Conservation (phyloP, 1,140 invertebrate species). For the Teleopsis dalmanni region DNA sequence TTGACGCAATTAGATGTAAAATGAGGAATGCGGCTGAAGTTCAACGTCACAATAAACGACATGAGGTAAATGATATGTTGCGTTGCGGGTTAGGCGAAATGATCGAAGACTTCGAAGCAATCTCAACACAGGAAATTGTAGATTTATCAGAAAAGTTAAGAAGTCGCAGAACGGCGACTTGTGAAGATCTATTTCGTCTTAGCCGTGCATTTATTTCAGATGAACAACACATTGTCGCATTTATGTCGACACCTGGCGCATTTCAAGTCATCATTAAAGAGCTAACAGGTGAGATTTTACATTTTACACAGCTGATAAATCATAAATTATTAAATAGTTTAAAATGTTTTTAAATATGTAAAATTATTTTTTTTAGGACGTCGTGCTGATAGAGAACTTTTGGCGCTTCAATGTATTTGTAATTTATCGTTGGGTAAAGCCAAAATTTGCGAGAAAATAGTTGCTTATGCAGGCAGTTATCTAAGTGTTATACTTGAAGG, state of each 20-base stretch:
- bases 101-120: constrained; percentile 20
- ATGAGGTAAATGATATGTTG: constrained; percentile 22
- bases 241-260: constrained; percentile 26
- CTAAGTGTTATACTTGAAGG: constrained; percentile 29
- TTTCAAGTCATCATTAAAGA: constrained; percentile 35
- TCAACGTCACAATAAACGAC: no score
- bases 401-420: constrained; percentile 32
- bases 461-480: constrained; percentile 29
- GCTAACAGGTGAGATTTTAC: constrained; percentile 31
- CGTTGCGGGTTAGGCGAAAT: constrained; percentile 35
- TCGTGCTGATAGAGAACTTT: no score
- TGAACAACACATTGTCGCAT: constrained; percentile 27
- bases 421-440: constrained; percentile 36
- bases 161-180: constrained; percentile 33
- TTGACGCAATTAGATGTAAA: constrained; percentile 23
- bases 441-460: constrained; percentile 33
- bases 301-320: no score
- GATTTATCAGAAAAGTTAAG: constrained; percentile 32
- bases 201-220: constrained; percentile 32
- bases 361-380: constrained; percentile 17
- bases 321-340: no score
- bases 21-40: constrained; percentile 12
- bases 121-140: constrained; percentile 28
- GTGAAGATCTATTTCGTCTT: constrained; percentile 30
- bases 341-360: no score